A percentile compares a stretch with the other conserved stretches of the same genome.
These are phyloP conservation scores for Bombus confusus DNA, from an alignment of 1,140 invertebrate species.

Conservation along the genomic window DNA sequence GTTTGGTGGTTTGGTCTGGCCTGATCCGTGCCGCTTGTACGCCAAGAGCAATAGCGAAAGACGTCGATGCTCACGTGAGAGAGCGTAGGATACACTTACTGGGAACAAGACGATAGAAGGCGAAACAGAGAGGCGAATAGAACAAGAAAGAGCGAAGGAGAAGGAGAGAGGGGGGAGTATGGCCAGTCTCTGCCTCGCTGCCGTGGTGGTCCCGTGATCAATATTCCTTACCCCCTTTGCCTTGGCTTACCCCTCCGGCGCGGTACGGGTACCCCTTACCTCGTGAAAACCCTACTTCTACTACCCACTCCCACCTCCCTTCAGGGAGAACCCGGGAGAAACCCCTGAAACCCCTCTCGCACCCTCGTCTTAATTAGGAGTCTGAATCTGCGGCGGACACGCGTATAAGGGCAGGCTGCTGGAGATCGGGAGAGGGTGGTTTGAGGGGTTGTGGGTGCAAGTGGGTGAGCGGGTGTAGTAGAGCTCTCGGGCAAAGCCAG, in stretches of 20 bases:
- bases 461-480: conserved; percentile 37
- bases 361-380: conserved; percentile 86
- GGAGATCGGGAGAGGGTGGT: conserved; percentile 56
- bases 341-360: conserved; percentile 79
- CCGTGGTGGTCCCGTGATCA: conserved; percentile 80
- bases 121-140: conserved; percentile 23
- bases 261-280: conserved; percentile 70
- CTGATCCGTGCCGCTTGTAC: conserved; percentile 49
- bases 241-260: conserved; percentile 78
- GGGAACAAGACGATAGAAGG: conserved; percentile 39
- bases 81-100: conserved; percentile 46
- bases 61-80: conserved; percentile 50
- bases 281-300: conserved; percentile 67
- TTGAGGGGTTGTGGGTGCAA: conserved; percentile 19
- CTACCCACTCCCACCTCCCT: conserved; percentile 55
- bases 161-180: conserved; percentile 56
- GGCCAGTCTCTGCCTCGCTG: conserved; percentile 73
- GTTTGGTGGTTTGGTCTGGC: conserved; percentile 79
- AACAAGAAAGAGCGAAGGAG: conserved; percentile 11
- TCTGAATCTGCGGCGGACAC: conserved; percentile 87
- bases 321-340: conserved; percentile 71
- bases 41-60: conserved; percentile 51
- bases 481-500: conserved; percentile 72
- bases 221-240: conserved; percentile 83
- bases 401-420: conserved; percentile 82